Conservation (phyloP, 2,888 invertebrate species). For the Acrocera orbiculus region DNA sequence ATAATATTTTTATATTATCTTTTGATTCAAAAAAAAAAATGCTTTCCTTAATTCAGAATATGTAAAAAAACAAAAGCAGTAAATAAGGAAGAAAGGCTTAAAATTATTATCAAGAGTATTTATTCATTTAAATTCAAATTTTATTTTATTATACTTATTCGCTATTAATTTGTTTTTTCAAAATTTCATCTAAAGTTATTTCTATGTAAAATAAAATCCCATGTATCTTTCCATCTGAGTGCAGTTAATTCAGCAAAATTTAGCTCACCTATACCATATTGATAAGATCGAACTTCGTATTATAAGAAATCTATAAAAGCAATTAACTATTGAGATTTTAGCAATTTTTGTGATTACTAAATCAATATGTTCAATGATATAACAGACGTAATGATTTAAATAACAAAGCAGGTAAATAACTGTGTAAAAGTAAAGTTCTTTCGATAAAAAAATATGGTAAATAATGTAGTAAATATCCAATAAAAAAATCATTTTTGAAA, state of each 20-base stretch:
- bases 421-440: slow-evolving; percentile 78
- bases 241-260: slow-evolving; percentile 54
- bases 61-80: too few relatives aligned
- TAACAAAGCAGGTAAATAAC: slow-evolving; percentile 80
- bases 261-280: slow-evolving; percentile 59
- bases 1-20: too few relatives aligned
- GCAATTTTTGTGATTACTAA: slow-evolving; percentile 33
- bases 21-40: too few relatives aligned
- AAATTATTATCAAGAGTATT: too few relatives aligned
- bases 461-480: slow-evolving; percentile 74
- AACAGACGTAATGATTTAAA: slow-evolving; percentile 69
- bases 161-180: too few relatives aligned
- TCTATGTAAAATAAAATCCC: slow-evolving; percentile 85
- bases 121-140: too few relatives aligned
- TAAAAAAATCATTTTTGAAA: too few relatives aligned
- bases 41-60: too few relatives aligned
- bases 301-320: slow-evolving; percentile 28
- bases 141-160: too few relatives aligned
- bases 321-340: slow-evolving; percentile 17
- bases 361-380: slow-evolving; percentile 60
- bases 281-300: slow-evolving; percentile 58
- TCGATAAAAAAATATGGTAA: slow-evolving; percentile 84
- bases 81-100: too few relatives aligned
- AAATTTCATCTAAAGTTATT: slow-evolving; percentile 12
- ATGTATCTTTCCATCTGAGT: slow-evolving; percentile 79